A percentile compares a stretch with the other conserved stretches of the same genome.
Evolutionary conservation across 2,888 invertebrate genomes (phyloP).

Genomic region (Rhorus exstirpatorius): DNA sequence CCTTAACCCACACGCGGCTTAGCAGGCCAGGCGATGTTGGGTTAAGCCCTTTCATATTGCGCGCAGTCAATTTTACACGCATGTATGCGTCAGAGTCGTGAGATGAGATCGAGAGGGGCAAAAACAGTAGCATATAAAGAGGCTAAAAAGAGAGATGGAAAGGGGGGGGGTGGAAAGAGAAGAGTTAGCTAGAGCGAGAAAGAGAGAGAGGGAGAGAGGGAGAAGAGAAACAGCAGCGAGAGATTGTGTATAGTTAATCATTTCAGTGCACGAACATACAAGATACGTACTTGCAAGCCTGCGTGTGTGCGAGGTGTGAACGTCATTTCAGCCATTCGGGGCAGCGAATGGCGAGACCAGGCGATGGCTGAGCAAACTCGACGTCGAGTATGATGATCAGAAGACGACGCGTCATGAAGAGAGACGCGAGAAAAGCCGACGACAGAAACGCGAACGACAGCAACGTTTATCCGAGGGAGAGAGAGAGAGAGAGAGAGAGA

Average conservation of each 20-base stretch:
- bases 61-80: background rate
- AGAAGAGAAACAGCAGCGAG: slow-evolving; percentile 10
- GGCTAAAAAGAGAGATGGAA: background rate
- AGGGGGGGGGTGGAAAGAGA: background rate
- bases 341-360: slow-evolving; percentile 31
- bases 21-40: background rate
- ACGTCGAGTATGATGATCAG: slow-evolving; percentile 22
- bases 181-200: background rate
- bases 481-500: too few relatives aligned
- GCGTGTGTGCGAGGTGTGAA: slow-evolving; percentile 70
- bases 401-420: background rate
- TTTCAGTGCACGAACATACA: slow-evolving; percentile 66
- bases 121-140: slow-evolving; percentile 10
- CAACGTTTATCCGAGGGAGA: background rate
- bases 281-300: slow-evolving; percentile 59
- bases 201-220: background rate
- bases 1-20: background rate
- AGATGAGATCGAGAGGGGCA: slow-evolving; percentile 14
- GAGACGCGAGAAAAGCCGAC: slow-evolving; percentile 1
- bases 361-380: slow-evolving; percentile 26
- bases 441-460: slow-evolving; percentile 9
- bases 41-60: background rate
- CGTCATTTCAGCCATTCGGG: slow-evolving; percentile 64
- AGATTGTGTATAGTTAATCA: slow-evolving; percentile 63
- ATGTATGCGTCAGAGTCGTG: slow-evolving; percentile 38